phyloP scores from a whole-genome alignment of 2,113 vertebrate species.

The Salvelinus fontinalis region DNA sequence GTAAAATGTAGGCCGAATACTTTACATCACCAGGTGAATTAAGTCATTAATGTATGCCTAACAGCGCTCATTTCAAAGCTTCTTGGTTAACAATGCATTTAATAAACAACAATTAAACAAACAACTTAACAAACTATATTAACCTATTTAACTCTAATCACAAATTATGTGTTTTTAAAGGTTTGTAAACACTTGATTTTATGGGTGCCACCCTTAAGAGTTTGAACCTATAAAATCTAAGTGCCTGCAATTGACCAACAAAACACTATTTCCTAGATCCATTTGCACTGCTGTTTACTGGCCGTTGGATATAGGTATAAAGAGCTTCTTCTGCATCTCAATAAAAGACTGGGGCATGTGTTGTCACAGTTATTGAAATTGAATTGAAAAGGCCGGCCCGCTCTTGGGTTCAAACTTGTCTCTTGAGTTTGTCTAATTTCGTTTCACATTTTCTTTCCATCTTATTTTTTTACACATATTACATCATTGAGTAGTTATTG shows the following conservation, averaged over 20 bases:
- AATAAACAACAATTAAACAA: too few relatives aligned
- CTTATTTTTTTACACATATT: background rate
- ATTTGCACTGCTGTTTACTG: constrained; percentile 49
- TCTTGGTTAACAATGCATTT: too few relatives aligned
- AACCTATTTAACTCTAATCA: constrained; percentile 33
- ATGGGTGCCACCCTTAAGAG: constrained; percentile 33
- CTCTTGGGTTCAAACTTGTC: too few relatives aligned
- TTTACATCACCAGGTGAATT: too few relatives aligned
- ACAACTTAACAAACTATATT: too few relatives aligned
- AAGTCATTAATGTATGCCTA: too few relatives aligned
- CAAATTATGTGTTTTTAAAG: constrained; percentile 31
- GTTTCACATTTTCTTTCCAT: too few relatives aligned
- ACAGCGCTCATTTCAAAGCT: too few relatives aligned
- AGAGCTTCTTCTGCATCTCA: constrained; percentile 44
- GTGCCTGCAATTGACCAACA: constrained; percentile 17
- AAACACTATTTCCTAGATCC: constrained; percentile 34
- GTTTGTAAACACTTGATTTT: constrained; percentile 55
- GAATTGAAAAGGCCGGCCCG: background rate
- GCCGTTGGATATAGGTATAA: constrained; percentile 44
- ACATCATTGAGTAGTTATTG: constrained; percentile 9
- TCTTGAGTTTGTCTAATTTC: too few relatives aligned
- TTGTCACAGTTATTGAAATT: constrained; percentile 22
- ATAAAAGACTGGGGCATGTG: constrained; percentile 40
- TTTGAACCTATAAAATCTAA: constrained; percentile 59
- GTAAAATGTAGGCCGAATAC: too few relatives aligned